Base-by-base conservation (phyloP, 2,888 invertebrate genomes). In the Meloe dianella region DNA sequence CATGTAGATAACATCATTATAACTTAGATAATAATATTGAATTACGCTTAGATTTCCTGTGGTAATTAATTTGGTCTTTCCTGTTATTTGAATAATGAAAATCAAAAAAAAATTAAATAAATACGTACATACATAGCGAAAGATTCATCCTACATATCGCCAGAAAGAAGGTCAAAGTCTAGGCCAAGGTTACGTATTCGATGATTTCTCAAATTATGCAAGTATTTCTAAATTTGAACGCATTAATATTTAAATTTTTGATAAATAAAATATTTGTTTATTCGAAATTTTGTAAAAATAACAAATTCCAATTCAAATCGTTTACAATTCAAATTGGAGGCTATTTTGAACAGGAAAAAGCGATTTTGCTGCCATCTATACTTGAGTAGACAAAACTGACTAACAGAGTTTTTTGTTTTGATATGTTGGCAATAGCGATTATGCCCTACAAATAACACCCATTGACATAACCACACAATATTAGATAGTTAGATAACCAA, bases 91-190 rank as follows among this genome's bases (percentile, higher is more conserved):
- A n/a, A n/a, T 20, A n/a, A 17, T 27, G 10, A 30, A 14, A 57
- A 7, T 6, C 22, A 57, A 27, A 22, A n/a, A 57, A 57, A 22
- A 7, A 10, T 29, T 4, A 58, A 22, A 35, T 14, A 20, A 29
- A 29, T 29, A 22, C n/a, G n/a, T n/a, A n/a, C n/a, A n/a, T n/a
- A 17, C 29, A 22, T n/a, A 41, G 41, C 41, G 22, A 54, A 54
- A 54, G 24, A 5, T 54, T 14, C 54, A 54, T 54, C 24, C 54
- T 54, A 54, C 54, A 24, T 54, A 54, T 24, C 3, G 6, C 24
- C 54, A 41, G 17, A 38, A 60, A 60, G 29, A 61, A 61, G 61
- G 61, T 61, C 51, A 61, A 61, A 61, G 61, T 61, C 61, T 61
- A 61, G 61, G 61, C 54, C 61, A 61, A 61, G 61, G 61, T 51